Evolutionary conservation across 1,140 invertebrate species (phyloP), one percentile per base, ranked within the genome.

Genomic region (Epicauta chinensis): DNA sequence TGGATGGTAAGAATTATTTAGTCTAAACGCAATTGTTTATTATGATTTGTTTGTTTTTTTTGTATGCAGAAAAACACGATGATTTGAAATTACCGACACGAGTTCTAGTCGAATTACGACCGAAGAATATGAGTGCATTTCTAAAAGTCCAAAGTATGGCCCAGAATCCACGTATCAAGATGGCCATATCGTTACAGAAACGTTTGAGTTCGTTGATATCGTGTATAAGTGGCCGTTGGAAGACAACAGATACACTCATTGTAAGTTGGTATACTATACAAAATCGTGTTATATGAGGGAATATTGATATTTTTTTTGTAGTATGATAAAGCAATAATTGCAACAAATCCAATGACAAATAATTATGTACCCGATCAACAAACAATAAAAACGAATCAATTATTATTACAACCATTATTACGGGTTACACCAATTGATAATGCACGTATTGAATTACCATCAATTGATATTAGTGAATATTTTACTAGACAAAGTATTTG

Each of bases 141-240:
- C 76, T 84, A 53, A 78, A 82, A 56, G 91, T 97, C 9, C 92
- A 96, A 68, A 77, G 79, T 4, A 68, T 89, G 32, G 84, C 93
- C 0, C 91, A 96, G 74, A 97, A 97, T 80, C 93, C 94, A n/a
- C 77, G 91, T 53, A 76, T 91, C 3, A 77, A 82, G 17, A 77
- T 84, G 17, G 74, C 80, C n/a, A 70, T 89, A 15, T 81, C 87
- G 6, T 76, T 91, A 39, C 87, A 93, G 58, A 81, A 87, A 51
- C 78, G 83, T 13, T 71, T 94, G 2, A 75, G 80, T 7, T 79
- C 79, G 37, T 72, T 94, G 13, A 75, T 95, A n/a, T 73, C 74
- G 48, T 91, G 83, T 66, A 77, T 97, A 41, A 79, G 86, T 61
- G 77, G 80, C 55, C 81, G 88, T 59, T 97, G 92, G 86, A 77